Percentiles rank a stretch among this genome's conserved stretches.
Conservation (phyloP, 1,140 invertebrate genomes). For the Amphibalanus amphitrite region DNA sequence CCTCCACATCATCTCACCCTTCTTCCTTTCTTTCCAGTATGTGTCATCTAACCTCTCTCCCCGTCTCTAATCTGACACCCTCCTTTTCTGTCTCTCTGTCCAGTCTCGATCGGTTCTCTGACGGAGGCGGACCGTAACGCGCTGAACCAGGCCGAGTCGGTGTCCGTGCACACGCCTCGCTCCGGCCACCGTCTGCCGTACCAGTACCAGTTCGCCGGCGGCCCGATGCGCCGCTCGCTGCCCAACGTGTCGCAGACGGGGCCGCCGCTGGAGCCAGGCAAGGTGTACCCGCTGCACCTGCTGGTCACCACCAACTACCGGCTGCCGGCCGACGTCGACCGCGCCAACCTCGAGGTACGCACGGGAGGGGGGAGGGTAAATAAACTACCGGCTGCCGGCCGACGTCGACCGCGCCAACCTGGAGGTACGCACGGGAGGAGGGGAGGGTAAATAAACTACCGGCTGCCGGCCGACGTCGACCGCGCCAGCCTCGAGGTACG, state of each 20-base stretch:
- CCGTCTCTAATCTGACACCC: neutral
- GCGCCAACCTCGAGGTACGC: slow-evolving; percentile 93
- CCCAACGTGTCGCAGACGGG: slow-evolving; percentile 57
- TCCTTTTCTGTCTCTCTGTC: neutral
- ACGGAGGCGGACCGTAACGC: slow-evolving; percentile 77
- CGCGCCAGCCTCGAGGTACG: no score
- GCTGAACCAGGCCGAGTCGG: slow-evolving; percentile 39
- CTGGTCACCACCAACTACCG: slow-evolving; percentile 91
- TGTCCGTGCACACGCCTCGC: slow-evolving; percentile 29
- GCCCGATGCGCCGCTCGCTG: slow-evolving; percentile 47
- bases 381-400: no score
- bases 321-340: slow-evolving; percentile 87
- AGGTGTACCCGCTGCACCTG: slow-evolving; percentile 91
- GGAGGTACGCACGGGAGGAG: no score
- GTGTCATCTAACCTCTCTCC: neutral
- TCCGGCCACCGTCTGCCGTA: slow-evolving; percentile 6
- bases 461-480: no score
- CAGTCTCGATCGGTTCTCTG: slow-evolving; percentile 83
- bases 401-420: slow-evolving; percentile 90
- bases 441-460: no score
- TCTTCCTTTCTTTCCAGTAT: neutral
- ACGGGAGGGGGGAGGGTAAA: no score
- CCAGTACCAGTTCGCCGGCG: slow-evolving; percentile 16
- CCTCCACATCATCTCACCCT: slow-evolving; percentile 6
- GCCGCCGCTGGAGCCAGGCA: slow-evolving; percentile 49